These are phyloP conservation scores for Coptodon bakossiorum DNA, from an alignment of 2,113 vertebrate genomes.

Conservation along the genomic window DNA sequence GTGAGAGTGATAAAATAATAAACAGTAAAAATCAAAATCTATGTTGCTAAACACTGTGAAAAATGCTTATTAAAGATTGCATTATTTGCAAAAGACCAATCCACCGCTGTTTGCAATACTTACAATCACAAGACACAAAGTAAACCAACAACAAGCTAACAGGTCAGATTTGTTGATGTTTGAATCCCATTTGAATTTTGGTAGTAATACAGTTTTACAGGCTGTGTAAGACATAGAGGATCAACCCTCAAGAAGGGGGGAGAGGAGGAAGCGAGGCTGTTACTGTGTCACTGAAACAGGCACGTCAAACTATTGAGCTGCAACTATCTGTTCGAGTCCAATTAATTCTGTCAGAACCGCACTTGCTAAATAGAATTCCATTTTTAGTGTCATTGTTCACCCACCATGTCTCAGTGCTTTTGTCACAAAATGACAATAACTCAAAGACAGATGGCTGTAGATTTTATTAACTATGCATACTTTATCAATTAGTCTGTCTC, in stretches of 20 bases:
- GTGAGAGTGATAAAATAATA: neutral
- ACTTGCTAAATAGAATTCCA: neutral
- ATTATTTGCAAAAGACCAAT: neutral
- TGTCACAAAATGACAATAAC: neutral
- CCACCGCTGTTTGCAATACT: neutral
- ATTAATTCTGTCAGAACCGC: slow-evolving; percentile 1
- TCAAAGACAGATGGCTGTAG: neutral
- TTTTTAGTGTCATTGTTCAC: neutral
- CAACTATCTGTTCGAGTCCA: neutral
- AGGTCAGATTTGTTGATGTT: neutral
- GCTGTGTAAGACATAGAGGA: neutral
- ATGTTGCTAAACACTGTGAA: neutral
- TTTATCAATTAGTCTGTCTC: neutral
- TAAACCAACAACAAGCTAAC: neutral
- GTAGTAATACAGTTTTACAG: neutral
- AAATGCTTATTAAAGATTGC: neutral
- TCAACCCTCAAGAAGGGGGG: neutral
- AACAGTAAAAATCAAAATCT: neutral
- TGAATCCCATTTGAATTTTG: neutral
- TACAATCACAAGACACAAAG: neutral
- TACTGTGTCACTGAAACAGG: neutral
- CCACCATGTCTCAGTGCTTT: neutral
- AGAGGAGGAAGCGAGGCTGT: neutral
- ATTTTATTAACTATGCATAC: neutral
- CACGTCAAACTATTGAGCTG: neutral